Conservation (phyloP, 1,140 invertebrate species). For the Heliothis subflexa region DNA sequence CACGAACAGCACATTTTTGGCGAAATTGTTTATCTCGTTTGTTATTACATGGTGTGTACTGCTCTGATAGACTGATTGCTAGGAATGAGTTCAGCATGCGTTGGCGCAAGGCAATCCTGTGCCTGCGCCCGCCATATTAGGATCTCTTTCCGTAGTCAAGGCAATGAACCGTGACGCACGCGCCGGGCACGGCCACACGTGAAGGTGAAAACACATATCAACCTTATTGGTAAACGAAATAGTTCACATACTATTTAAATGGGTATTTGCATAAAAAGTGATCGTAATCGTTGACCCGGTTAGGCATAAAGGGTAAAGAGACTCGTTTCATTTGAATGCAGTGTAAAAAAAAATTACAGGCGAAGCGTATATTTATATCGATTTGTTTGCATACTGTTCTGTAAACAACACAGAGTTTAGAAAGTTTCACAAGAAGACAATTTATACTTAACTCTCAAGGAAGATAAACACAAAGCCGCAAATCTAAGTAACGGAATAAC, state of each 20-base stretch:
- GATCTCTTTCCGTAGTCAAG: constrained; percentile 81
- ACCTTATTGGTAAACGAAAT: constrained; percentile 44
- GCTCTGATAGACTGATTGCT: constrained; percentile 66
- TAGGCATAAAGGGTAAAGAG: not conserved
- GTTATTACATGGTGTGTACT: constrained; percentile 62
- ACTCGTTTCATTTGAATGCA: constrained; percentile 10
- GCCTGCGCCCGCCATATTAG: constrained; percentile 81
- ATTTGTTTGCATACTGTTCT: not conserved
- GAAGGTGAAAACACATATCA: constrained; percentile 61
- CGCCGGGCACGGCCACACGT: constrained; percentile 61
- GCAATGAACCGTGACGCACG: constrained; percentile 84
- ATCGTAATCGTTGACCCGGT: constrained; percentile 18
- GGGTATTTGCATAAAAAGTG: constrained; percentile 33
- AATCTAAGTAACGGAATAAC: not conserved
- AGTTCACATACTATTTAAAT: constrained; percentile 38
- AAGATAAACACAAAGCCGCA: not conserved
- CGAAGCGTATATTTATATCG: no score
- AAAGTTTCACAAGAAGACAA: not conserved
- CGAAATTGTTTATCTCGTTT: constrained; percentile 55
- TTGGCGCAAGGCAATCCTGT: constrained; percentile 82
- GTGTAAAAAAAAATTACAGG: not conserved
- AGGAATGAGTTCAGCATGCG: constrained; percentile 70
- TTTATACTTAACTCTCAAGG: not conserved
- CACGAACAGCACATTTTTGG: constrained; percentile 82
- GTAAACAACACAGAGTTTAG: not conserved